A percentile compares a stretch with the other conserved stretches of the same genome.
Evolutionary conservation across 2,888 invertebrate species (phyloP).

Genomic region (Volucella bombylans): DNA sequence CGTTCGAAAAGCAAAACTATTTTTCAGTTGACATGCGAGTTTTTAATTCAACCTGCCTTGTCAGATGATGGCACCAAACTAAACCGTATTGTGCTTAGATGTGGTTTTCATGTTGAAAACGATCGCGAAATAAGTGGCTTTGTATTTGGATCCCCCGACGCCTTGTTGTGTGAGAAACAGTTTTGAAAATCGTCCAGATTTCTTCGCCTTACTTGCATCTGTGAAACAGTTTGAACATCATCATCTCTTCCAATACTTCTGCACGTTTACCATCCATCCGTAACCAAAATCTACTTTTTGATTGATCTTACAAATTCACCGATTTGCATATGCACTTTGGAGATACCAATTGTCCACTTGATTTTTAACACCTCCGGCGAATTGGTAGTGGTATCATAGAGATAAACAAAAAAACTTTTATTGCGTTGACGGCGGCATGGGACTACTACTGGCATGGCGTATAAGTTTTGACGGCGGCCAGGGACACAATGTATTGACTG

Average conservation of each 20-base stretch:
- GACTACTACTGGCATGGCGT: neutral
- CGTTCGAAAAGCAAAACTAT: conserved; percentile 45
- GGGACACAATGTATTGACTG: conserved; percentile 47
- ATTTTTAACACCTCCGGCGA: neutral
- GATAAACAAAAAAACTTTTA: neutral
- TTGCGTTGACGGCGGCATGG: conserved; percentile 42
- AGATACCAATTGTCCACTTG: neutral
- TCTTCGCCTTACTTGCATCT: conserved; percentile 17
- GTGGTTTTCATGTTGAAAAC: conserved; percentile 10
- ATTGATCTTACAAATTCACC: conserved; percentile 17
- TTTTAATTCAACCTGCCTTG: conserved; percentile 12
- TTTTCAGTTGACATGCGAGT: conserved; percentile 28
- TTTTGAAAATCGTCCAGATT: conserved; percentile 17
- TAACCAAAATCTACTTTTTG: neutral
- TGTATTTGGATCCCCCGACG: conserved; percentile 12
- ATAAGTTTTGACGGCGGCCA: conserved; percentile 43
- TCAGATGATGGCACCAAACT: conserved; percentile 9
- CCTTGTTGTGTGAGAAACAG: conserved; percentile 10
- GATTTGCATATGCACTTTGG: neutral
- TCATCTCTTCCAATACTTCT: conserved; percentile 11
- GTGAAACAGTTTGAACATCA: conserved; percentile 38
- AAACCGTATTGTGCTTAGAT: conserved; percentile 22
- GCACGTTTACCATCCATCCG: conserved; percentile 5
- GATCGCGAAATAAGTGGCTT: neutral
- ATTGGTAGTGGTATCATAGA: conserved; percentile 3